Evolutionary conservation across 2,113 vertebrate genomes (phyloP).

Genomic region (Odontesthes bonariensis): DNA sequence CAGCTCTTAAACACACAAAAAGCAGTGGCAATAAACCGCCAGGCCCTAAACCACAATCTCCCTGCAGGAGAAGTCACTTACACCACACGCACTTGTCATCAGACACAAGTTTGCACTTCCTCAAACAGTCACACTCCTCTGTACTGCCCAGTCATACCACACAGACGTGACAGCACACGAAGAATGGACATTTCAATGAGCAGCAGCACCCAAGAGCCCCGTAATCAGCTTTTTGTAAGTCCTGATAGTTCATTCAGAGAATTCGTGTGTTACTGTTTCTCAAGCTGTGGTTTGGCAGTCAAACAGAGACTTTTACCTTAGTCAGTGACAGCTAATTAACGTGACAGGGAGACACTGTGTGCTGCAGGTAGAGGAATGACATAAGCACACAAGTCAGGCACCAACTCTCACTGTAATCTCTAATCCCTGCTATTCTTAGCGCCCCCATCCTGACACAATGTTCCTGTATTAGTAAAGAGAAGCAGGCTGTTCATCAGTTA

Average conservation of each 20-base stretch:
- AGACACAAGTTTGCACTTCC: constrained; percentile 51
- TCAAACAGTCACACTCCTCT: constrained; percentile 35
- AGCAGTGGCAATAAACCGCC: constrained; percentile 28
- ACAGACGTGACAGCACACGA: constrained; percentile 27
- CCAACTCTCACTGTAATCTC: constrained; percentile 78
- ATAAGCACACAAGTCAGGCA: constrained; percentile 67
- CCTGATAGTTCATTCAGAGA: constrained; percentile 28
- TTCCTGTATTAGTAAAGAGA: constrained; percentile 27
- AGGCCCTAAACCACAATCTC: constrained; percentile 51
- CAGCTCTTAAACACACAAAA: constrained; percentile 39
- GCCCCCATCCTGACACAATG: constrained; percentile 36
- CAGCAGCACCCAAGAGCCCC: background rate
- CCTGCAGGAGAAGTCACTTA: constrained; percentile 57
- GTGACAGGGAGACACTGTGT: constrained; percentile 36
- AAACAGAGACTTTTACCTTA: constrained; percentile 28
- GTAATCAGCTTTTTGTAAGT: constrained; percentile 17
- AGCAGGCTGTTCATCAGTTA: constrained; percentile 39
- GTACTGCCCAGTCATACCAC: constrained; percentile 39
- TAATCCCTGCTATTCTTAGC: constrained; percentile 83
- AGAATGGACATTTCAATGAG: constrained; percentile 22
- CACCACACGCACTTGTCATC: constrained; percentile 47
- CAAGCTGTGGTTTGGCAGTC: constrained; percentile 27
- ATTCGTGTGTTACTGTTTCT: background rate
- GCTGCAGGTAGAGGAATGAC: constrained; percentile 62
- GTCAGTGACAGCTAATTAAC: constrained; percentile 60